Conservation (phyloP, 2,797 vertebrate species). For the Chlorospingus flavigularis region DNA sequence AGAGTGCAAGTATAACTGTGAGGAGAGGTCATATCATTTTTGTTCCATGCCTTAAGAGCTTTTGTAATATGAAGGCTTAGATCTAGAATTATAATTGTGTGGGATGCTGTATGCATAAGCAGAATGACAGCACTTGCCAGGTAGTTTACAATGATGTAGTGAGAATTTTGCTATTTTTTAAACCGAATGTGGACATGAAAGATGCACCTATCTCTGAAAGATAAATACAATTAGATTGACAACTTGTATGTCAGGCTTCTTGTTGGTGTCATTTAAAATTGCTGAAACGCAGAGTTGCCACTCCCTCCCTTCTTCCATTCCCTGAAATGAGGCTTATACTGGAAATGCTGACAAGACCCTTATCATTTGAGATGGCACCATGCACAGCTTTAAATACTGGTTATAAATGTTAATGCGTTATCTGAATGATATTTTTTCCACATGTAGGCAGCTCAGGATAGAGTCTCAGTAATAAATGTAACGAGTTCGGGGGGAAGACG, state of each 20-base stretch:
- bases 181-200: neutral
- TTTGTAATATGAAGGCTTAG: neutral
- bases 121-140: neutral
- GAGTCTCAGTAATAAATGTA: constrained; percentile 36
- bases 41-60: neutral
- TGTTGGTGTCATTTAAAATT: neutral
- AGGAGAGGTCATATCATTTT: neutral
- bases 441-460: constrained; percentile 29
- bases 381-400: constrained; percentile 41
- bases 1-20: neutral
- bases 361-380: constrained; percentile 20
- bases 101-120: neutral
- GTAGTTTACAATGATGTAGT: neutral
- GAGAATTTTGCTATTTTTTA: neutral
- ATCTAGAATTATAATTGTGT: neutral
- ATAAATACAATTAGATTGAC: neutral
- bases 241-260: neutral
- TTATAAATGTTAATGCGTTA: constrained; percentile 56
- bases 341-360: constrained; percentile 29
- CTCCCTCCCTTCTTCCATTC: neutral
- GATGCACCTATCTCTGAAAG: neutral
- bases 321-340: neutral
- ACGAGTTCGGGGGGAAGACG: neutral
- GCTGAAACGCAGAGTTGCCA: neutral
- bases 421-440: constrained; percentile 45